These are phyloP conservation scores for Idaea biselata DNA, from an alignment of 2,888 invertebrate species.

Conservation along the genomic window DNA sequence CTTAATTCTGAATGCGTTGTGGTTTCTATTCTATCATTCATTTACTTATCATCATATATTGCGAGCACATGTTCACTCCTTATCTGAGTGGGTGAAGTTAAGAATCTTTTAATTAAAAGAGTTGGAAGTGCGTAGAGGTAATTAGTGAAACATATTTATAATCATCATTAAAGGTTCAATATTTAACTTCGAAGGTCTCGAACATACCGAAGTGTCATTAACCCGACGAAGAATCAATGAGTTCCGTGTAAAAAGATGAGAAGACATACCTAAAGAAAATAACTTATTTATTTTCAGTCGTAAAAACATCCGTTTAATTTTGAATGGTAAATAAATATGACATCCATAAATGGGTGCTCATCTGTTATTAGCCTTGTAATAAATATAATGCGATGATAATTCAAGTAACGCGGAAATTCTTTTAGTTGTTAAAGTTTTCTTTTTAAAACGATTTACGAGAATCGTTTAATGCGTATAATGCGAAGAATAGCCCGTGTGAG, in stretches of 20 bases:
- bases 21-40: constrained; percentile 75
- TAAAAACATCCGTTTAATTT: constrained; percentile 20
- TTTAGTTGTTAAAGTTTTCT: constrained; percentile 4
- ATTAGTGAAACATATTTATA: constrained; percentile 15
- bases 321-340: constrained; percentile 16
- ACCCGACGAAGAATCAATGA: constrained; percentile 33
- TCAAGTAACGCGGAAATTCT: constrained; percentile 32
- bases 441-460: background rate
- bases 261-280: constrained; percentile 21
- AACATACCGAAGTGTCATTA: constrained; percentile 48
- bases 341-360: constrained; percentile 10
- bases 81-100: constrained; percentile 39
- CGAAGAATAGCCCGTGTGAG: constrained; percentile 44
- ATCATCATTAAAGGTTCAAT: constrained; percentile 10
- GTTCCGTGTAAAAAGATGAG: constrained; percentile 28
- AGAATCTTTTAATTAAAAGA: constrained; percentile 27
- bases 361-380: constrained; percentile 11
- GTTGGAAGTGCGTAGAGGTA: constrained; percentile 13
- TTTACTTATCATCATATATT: constrained; percentile 56
- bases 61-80: constrained; percentile 52
- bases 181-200: constrained; percentile 22
- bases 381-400: constrained; percentile 13
- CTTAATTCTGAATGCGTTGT: constrained; percentile 75
- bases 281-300: constrained; percentile 22
- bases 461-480: background rate